Conservation (phyloP, 2,113 vertebrate genomes). For the Steatornis caripensis region DNA sequence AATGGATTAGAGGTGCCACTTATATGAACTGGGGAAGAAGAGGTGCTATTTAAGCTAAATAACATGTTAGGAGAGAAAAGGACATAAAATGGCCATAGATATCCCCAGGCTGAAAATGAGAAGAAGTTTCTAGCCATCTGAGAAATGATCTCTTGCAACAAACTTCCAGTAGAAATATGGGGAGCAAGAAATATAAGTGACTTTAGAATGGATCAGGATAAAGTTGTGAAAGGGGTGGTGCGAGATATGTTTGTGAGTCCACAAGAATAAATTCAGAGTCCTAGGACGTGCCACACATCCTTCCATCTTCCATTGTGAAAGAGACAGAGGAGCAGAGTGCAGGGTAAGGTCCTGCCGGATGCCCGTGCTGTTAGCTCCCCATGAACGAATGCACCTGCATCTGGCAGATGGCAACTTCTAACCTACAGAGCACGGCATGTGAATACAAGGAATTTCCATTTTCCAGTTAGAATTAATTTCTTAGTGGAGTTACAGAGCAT, state of each 20-base stretch:
- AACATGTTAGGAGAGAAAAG: not conserved
- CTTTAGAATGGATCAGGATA: not conserved
- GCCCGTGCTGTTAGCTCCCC: rapidly evolving
- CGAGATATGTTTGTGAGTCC: not conserved
- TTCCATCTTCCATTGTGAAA: not conserved
- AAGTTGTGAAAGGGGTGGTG: not conserved
- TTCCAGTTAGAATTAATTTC: not conserved
- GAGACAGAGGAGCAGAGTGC: rapidly evolving
- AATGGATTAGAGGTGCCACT: not conserved
- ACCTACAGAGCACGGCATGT: not conserved
- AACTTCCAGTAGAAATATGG: not conserved
- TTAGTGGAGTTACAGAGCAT: not conserved
- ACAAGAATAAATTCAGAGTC: not conserved
- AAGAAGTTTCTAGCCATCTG: not conserved
- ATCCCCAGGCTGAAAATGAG: not conserved
- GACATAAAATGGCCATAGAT: not conserved
- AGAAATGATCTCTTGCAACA: not conserved
- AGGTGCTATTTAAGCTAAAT: not conserved
- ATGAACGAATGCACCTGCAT: rapidly evolving
- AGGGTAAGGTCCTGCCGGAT: not conserved
- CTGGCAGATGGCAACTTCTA: not conserved
- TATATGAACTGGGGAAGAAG: not conserved
- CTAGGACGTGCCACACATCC: no score
- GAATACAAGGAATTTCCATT: not conserved
- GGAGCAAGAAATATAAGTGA: not conserved